These are phyloP conservation scores for Drosophila paramelanica DNA, from an alignment of 2,888 invertebrate genomes.

Conservation along the genomic window DNA sequence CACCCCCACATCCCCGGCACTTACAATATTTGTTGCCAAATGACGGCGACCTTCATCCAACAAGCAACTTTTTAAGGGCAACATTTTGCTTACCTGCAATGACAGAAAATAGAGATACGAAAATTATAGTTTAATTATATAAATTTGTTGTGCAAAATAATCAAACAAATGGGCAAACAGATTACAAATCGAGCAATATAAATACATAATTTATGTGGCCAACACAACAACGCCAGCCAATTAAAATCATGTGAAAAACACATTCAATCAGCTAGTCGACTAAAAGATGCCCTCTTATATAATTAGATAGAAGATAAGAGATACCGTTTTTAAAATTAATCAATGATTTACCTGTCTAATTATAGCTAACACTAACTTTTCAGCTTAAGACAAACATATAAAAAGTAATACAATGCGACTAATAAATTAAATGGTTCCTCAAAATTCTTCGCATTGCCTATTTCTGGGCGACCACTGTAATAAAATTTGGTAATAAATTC, in stretches of 20 bases:
- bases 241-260: background rate
- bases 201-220: slow-evolving; percentile 44
- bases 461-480: background rate
- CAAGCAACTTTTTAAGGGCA: slow-evolving; percentile 2
- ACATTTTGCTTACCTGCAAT: slow-evolving; percentile 55
- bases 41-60: slow-evolving; percentile 12
- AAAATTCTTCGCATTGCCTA: background rate
- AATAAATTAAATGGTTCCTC: too few species aligned
- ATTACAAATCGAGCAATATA: slow-evolving; percentile 31
- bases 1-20: background rate
- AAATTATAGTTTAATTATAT: slow-evolving; percentile 22
- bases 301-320: too few species aligned
- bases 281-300: slow-evolving; percentile 7
- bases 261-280: background rate
- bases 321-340: too few species aligned
- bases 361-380: too few species aligned
- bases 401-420: background rate
- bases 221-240: slow-evolving; percentile 18
- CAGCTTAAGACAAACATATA: too few species aligned
- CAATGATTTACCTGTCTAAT: too few species aligned
- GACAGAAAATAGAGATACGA: slow-evolving; percentile 18
- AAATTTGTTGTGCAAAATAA: slow-evolving; percentile 1
- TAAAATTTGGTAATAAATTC: background rate
- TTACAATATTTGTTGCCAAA: slow-evolving; percentile 26
- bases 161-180: slow-evolving; percentile 12